A percentile compares a stretch with the other conserved stretches of the same genome.
Conservation (phyloP, 2,797 vertebrate species). For the Spinus olivaceus region DNA sequence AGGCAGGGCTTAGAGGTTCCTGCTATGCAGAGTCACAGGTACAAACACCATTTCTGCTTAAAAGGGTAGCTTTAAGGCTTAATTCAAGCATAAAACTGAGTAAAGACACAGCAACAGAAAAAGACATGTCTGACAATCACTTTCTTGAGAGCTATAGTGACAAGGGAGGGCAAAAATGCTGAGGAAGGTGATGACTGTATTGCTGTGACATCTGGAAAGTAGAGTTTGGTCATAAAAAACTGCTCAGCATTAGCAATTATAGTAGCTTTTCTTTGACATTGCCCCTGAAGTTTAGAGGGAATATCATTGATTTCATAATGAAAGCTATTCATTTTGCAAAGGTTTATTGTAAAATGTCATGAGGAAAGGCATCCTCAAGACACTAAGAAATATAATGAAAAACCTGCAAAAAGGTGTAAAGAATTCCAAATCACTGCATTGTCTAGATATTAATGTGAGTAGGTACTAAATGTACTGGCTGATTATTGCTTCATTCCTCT, state of each 20-base stretch:
- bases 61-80: not conserved
- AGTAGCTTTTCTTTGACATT: slow-evolving; percentile 47
- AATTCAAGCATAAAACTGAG: not conserved
- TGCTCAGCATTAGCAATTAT: slow-evolving; percentile 47
- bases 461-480: not conserved
- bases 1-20: not conserved
- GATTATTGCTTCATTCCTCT: slow-evolving; percentile 16
- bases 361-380: not conserved
- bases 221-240: slow-evolving; percentile 22
- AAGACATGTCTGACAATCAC: not conserved
- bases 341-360: slow-evolving; percentile 1
- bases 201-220: slow-evolving; percentile 40
- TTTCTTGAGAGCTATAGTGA: not conserved
- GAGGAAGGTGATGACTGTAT: slow-evolving; percentile 21
- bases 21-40: not conserved
- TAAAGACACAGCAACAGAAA: not conserved
- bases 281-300: slow-evolving; percentile 19
- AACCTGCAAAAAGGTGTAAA: not conserved
- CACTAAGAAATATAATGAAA: not conserved
- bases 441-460: not conserved
- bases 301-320: slow-evolving; percentile 50
- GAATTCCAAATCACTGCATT: slow-evolving; percentile 5
- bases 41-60: not conserved
- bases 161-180: slow-evolving; percentile 33
- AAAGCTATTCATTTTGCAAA: slow-evolving; percentile 47